These are phyloP conservation scores for Ochropleura plecta DNA, from an alignment of 2,888 invertebrate genomes.

Conservation along the genomic window DNA sequence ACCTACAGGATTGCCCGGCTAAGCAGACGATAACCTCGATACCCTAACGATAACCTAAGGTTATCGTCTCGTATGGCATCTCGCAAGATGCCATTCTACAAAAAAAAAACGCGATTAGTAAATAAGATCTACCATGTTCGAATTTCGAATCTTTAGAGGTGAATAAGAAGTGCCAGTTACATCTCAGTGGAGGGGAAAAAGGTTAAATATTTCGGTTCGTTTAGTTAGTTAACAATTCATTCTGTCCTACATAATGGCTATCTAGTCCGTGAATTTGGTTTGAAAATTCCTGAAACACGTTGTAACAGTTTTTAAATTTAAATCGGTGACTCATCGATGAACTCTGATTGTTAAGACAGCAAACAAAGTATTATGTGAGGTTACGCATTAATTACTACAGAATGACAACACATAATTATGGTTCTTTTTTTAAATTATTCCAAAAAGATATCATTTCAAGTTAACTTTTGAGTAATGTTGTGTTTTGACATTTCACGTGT, in stretches of 20 bases:
- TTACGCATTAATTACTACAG: not conserved
- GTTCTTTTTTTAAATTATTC: not conserved
- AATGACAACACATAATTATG: constrained; percentile 34
- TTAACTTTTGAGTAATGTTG: not conserved
- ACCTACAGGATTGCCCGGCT: too few relatives aligned
- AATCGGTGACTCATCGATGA: constrained; percentile 42
- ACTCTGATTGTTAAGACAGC: constrained; percentile 18
- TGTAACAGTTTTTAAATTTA: constrained; percentile 17
- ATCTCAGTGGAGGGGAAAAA: not conserved
- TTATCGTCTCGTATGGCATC: too few relatives aligned
- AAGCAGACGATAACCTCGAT: too few relatives aligned
- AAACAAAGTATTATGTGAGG: constrained; percentile 16
- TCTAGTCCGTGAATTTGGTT: constrained; percentile 18
- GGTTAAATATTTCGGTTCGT: not conserved
- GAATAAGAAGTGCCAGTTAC: not conserved
- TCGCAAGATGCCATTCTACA: too few relatives aligned
- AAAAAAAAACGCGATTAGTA: too few relatives aligned
- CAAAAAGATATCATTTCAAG: not conserved
- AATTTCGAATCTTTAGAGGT: constrained; percentile 7
- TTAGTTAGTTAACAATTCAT: not conserved
- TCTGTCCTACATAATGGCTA: not conserved
- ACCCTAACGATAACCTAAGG: too few relatives aligned
- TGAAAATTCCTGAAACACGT: constrained; percentile 33
- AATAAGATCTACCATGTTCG: constrained; percentile 51
- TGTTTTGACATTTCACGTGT: not conserved